phyloP scores from a whole-genome alignment of 2,888 invertebrate genomes.

The Peribatodes rhomboidaria region DNA sequence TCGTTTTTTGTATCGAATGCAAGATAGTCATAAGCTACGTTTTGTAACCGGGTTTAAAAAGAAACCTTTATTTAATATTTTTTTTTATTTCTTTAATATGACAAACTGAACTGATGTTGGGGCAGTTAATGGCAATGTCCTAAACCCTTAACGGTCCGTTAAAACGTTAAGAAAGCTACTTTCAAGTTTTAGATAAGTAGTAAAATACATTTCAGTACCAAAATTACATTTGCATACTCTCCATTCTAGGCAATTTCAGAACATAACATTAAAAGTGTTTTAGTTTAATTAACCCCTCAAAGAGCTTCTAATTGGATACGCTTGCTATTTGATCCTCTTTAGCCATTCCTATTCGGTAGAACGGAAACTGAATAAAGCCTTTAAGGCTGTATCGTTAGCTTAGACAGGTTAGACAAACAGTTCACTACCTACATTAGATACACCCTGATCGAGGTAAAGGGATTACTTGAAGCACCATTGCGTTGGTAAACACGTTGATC shows the following conservation, averaged over 20 bases:
- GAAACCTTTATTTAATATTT: too few relatives aligned
- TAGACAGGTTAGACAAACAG: slow-evolving; percentile 37
- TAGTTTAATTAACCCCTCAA: slow-evolving; percentile 22
- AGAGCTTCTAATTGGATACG: slow-evolving; percentile 22
- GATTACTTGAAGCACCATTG: slow-evolving; percentile 13
- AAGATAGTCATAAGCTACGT: too few relatives aligned
- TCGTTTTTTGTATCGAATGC: too few relatives aligned
- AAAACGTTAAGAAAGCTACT: too few relatives aligned
- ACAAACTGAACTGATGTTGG: too few relatives aligned
- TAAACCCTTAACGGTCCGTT: too few relatives aligned
- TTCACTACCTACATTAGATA: slow-evolving; percentile 45
- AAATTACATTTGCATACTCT: slow-evolving; percentile 11
- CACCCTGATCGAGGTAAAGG: slow-evolving; percentile 44
- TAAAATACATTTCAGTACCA: neutral
- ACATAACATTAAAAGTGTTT: slow-evolving; percentile 13
- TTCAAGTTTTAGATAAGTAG: neutral
- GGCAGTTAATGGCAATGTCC: too few relatives aligned
- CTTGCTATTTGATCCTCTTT: slow-evolving; percentile 33
- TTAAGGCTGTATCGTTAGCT: slow-evolving; percentile 34
- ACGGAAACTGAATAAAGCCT: slow-evolving; percentile 34
- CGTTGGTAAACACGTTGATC: slow-evolving; percentile 13
- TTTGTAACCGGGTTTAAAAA: too few relatives aligned
- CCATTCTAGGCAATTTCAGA: neutral
- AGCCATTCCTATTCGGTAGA: slow-evolving; percentile 24
- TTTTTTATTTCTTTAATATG: too few relatives aligned